Evolutionary conservation across 1,140 invertebrate genomes (phyloP), one percentile per base, ranked within the genome.

Genomic region (Glossosoma conforme): DNA sequence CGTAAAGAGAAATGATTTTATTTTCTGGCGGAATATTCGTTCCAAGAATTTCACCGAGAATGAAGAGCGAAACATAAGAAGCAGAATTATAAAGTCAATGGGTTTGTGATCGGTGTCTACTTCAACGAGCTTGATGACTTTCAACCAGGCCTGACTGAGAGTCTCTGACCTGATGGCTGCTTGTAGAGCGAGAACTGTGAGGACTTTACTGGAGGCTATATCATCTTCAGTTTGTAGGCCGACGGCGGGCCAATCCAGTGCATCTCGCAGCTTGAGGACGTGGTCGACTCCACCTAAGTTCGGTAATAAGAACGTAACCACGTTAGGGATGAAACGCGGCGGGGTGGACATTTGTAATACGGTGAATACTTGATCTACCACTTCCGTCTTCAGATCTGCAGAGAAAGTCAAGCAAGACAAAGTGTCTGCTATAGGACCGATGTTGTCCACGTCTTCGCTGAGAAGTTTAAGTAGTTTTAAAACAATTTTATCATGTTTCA

Each of bases 351-450:
- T 64, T 30, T 42, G 56, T 8, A 75, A 54, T 24, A 71, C 66
- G 25, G 61, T 62, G 24, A 75, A 60, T n/a, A 69, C 67, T 60
- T 69, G 65, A 33, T 65, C 64, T 55, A 68, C 67, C 14, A 74
- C 49, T 51, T 63, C 42, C 43, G 64, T 57, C 63, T 69, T 68
- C 36, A 72, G 62, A 20, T 67, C 65, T 48, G 66, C 60, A 20
- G 71, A 66, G 32, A 75, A 57, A 51, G 65, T 67, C 3, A 75
- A 53, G 59, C 70, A 68, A 9, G 70, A 66, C 3, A 75, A 53
- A 54, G 71, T 74, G 20, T 73, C 69, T 46, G 74, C 58, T 38
- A 72, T 67, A 13, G 69, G 67, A 8, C 71, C 71, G 38, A 68
- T 67, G 3, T 74, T 50, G 2, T 74, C 65, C 50, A 62, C 60